Percentiles rank a stretch among this genome's conserved stretches.
Evolutionary conservation across 2,888 invertebrate genomes (phyloP).

Genomic region (Diarsia dahlii): DNA sequence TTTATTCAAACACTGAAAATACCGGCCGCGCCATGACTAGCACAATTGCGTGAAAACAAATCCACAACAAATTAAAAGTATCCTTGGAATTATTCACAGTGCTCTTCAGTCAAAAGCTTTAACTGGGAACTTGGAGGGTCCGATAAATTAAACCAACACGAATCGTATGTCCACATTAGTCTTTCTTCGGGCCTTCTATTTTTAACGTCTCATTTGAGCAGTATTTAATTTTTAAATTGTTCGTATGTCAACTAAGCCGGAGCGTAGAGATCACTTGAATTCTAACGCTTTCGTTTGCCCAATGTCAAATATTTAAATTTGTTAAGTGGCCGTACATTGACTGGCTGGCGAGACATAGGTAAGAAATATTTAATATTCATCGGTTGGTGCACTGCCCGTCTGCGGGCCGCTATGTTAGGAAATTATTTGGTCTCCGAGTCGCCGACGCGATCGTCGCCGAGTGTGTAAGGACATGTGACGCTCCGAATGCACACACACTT

Average conservation of each 20-base stretch:
- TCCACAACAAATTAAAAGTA: constrained; percentile 66
- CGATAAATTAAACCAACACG: constrained; percentile 59
- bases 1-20: constrained; percentile 78
- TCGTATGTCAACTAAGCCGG: constrained; percentile 87
- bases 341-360: constrained; percentile 85
- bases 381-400: constrained; percentile 77
- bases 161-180: constrained; percentile 72
- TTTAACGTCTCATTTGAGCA: constrained; percentile 87
- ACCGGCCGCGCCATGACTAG: constrained; percentile 56
- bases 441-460: constrained; percentile 65
- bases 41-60: constrained; percentile 61
- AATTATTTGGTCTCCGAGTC: constrained; percentile 74
- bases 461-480: constrained; percentile 81
- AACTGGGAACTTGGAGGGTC: constrained; percentile 43
- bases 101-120: constrained; percentile 57
- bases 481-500: constrained; percentile 79
- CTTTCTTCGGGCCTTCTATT: constrained; percentile 78
- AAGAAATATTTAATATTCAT: constrained; percentile 88
- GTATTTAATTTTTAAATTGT: constrained; percentile 90
- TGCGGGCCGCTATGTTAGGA: constrained; percentile 75
- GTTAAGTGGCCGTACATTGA: constrained; percentile 90
- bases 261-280: constrained; percentile 90
- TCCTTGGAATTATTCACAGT: constrained; percentile 54
- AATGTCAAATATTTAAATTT: constrained; percentile 90
- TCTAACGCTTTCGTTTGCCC: constrained; percentile 91